A percentile compares a stretch with the other conserved stretches of the same genome.
These are phyloP conservation scores for Melopsittacus undulatus DNA, from an alignment of 2,797 vertebrate species.

Conservation along the genomic window DNA sequence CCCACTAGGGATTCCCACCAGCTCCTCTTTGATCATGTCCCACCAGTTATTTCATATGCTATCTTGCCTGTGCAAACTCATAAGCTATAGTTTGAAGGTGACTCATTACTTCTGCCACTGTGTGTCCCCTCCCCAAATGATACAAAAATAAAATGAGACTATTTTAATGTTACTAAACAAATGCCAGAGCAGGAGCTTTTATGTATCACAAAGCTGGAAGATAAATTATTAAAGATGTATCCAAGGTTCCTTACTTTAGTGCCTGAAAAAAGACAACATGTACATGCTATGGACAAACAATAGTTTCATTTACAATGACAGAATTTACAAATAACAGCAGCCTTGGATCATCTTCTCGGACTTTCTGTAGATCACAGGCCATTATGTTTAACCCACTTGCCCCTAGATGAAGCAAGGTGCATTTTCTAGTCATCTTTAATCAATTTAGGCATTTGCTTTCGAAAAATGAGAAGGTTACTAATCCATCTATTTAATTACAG, in stretches of 20 bases:
- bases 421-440: slow-evolving; percentile 18
- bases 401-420: neutral
- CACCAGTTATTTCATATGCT: neutral
- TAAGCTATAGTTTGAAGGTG: neutral
- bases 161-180: slow-evolving; percentile 4
- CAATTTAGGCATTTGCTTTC: slow-evolving; percentile 3
- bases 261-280: neutral
- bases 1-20: neutral
- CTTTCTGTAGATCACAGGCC: neutral
- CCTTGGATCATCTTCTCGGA: neutral
- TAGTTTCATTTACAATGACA: neutral
- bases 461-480: slow-evolving; percentile 29
- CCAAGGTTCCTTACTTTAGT: slow-evolving; percentile 10
- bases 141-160: slow-evolving; percentile 3
- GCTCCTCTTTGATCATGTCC: neutral
- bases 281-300: neutral
- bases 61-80: neutral
- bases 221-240: slow-evolving; percentile 45
- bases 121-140: neutral
- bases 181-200: slow-evolving; percentile 8
- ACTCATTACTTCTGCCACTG: slow-evolving; percentile 8
- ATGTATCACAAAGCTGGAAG: neutral
- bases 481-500: slow-evolving; percentile 19
- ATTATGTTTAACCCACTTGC: neutral
- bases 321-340: neutral